These are phyloP conservation scores for Uloborus diversus DNA, from an alignment of 1,140 invertebrate species.

Conservation along the genomic window DNA sequence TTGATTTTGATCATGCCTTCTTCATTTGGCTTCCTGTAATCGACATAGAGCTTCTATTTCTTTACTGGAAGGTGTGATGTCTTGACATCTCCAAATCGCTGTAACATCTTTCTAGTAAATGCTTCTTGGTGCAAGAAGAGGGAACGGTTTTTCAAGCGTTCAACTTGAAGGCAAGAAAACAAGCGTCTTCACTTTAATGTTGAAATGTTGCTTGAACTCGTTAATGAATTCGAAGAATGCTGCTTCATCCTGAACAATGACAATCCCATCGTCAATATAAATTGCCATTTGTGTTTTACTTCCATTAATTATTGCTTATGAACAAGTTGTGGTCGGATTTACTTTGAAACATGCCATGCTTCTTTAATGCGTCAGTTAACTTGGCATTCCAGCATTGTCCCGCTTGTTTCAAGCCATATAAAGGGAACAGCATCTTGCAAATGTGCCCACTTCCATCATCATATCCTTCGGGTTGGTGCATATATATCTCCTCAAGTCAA, in stretches of 20 bases:
- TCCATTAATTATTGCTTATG: neutral
- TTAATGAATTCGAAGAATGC: conserved; percentile 9
- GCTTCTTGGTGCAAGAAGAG: conserved; percentile 20
- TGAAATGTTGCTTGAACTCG: conserved; percentile 9
- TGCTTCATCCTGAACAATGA: neutral
- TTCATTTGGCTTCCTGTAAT: too few relatives aligned
- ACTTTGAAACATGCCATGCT: conserved; percentile 2
- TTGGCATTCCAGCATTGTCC: conserved; percentile 3
- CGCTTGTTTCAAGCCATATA: neutral
- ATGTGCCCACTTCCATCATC: neutral
- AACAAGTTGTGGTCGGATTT: conserved; percentile 2
- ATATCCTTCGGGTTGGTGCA: neutral
- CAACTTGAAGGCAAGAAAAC: conserved; percentile 7
- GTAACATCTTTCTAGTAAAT: conserved; percentile 21
- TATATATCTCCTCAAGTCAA: neutral
- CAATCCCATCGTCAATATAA: too few relatives aligned
- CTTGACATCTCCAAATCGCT: neutral
- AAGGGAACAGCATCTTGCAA: neutral
- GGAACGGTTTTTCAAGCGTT: neutral
- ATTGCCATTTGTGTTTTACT: neutral
- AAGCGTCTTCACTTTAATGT: neutral
- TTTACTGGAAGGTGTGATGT: too few relatives aligned
- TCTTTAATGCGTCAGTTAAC: conserved; percentile 12
- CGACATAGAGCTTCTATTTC: too few relatives aligned
- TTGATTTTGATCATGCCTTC: too few relatives aligned